A percentile compares a stretch with the other conserved stretches of the same genome.
Evolutionary conservation across 2,888 invertebrate species (phyloP).

Genomic region (Andrena chrysosceles): DNA sequence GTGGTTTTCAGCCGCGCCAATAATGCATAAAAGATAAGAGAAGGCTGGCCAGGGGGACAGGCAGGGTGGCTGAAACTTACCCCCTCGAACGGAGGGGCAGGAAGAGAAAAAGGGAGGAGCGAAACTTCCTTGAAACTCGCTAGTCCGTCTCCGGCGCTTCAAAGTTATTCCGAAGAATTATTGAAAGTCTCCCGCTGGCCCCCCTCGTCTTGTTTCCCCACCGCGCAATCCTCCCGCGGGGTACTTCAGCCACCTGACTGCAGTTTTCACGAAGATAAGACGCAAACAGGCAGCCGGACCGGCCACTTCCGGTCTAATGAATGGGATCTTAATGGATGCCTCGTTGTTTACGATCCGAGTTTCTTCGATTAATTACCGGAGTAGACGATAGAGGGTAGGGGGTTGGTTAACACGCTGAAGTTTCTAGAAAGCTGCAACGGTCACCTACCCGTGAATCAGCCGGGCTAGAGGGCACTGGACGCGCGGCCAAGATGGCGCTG

Average conservation of each 20-base stretch:
- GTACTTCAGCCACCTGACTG: slow-evolving; percentile 63
- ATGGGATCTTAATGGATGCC: slow-evolving; percentile 80
- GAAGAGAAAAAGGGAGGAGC: slow-evolving; percentile 36
- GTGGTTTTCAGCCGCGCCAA: slow-evolving; percentile 65
- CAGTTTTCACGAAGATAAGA: slow-evolving; percentile 48
- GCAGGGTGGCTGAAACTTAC: slow-evolving; percentile 64
- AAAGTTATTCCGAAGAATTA: slow-evolving; percentile 81
- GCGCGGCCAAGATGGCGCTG: slow-evolving; percentile 30
- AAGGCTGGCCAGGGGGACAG: slow-evolving; percentile 63
- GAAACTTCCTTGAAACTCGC: slow-evolving; percentile 69
- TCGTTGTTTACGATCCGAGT: slow-evolving; percentile 81
- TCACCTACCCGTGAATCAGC: slow-evolving; percentile 43
- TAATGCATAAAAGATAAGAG: slow-evolving; percentile 82
- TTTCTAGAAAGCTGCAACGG: slow-evolving; percentile 61
- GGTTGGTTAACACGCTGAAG: slow-evolving; percentile 67
- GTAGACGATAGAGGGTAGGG: slow-evolving; percentile 53
- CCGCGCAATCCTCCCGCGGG: slow-evolving; percentile 44
- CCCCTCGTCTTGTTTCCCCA: slow-evolving; percentile 42
- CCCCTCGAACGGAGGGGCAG: slow-evolving; percentile 41
- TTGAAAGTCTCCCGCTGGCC: slow-evolving; percentile 76
- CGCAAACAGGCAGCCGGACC: slow-evolving; percentile 24
- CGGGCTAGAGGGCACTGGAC: neutral
- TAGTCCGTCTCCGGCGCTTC: slow-evolving; percentile 66
- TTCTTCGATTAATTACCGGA: slow-evolving; percentile 80
- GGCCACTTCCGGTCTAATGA: slow-evolving; percentile 80